Evolutionary conservation across 2,113 vertebrate species (phyloP), one percentile per base, ranked within the genome.

Genomic region (Prochilodus magdalenae): DNA sequence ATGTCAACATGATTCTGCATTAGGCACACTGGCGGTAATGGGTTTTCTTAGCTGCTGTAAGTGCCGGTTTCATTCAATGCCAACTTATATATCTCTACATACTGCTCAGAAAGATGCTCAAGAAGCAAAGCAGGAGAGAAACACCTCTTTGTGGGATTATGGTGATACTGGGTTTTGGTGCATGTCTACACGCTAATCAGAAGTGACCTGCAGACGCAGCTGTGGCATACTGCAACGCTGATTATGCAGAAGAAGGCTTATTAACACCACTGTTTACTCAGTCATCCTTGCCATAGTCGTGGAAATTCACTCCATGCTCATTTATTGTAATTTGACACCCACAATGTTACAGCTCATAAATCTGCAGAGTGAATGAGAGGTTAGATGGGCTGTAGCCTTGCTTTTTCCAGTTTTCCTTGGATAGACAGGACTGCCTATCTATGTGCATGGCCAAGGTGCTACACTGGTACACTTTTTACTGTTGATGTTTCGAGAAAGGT

Each of bases 191-290:
- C 29, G 49, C 62, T 81, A 81, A 81, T 81, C 72, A 47, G 80
- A 76, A 26, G 63, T 76, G 73, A 82, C 73, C 73, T 16, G 20
- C 73, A 60, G 80, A 69, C 70, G 33, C 62, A 82, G 80, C 73
- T 76, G 80, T 30, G 26, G 13, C 26, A 24, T 13, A 14, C 63
- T 33, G 73, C 73, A 15, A 30, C 22, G 33, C 53, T 83, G 74
- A 73, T 83, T 81, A 73, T 69, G 16, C 24, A 1, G 26, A 16
- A 29, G 69, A 81, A 80, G 66, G 82, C 72, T 63, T 80, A 79
- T 82, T 86, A 83, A 36, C 49, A 33, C n/a, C 51, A 62, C 73
- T 82, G 73, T 75, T 75, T 82, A 69, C 80, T 59, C 73, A 77
- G 44, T 77, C 67, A 63, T 62, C 74, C 33, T 53, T 36, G 62